phyloP scores from a whole-genome alignment of 2,797 vertebrate species.

The Syngnathus rostellatus region DNA sequence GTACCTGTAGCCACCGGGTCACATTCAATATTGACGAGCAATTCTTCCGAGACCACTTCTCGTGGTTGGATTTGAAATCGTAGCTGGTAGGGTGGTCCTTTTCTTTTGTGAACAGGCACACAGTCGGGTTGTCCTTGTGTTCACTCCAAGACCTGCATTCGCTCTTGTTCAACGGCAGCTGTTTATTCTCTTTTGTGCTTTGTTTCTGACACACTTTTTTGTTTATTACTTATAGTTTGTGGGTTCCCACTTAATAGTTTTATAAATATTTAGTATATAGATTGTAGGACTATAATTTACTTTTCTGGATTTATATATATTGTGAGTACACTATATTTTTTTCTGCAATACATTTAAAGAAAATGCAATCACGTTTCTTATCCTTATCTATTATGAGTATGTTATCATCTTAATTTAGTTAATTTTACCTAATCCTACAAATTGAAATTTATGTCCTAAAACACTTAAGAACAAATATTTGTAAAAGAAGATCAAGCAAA shows the following conservation, averaged over 20 bases:
- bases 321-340: background rate
- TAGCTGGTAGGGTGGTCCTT: constrained; percentile 51
- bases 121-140: constrained; percentile 35
- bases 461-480: too few species aligned
- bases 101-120: constrained; percentile 47
- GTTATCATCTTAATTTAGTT: background rate
- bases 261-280: too few species aligned
- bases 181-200: constrained; percentile 30
- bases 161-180: constrained; percentile 21
- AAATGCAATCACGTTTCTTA: too few species aligned
- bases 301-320: too few species aligned
- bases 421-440: too few species aligned
- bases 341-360: background rate
- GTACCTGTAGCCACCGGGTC: constrained; percentile 65
- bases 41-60: constrained; percentile 54
- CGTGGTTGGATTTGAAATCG: constrained; percentile 55
- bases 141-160: constrained; percentile 33
- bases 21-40: constrained; percentile 58
- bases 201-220: constrained; percentile 7
- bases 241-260: background rate
- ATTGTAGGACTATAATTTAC: background rate
- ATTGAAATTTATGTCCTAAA: too few species aligned
- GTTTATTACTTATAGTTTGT: constrained; percentile 1
- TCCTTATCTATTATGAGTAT: background rate
- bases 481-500: background rate